phyloP scores from a whole-genome alignment of 2,888 invertebrate genomes.

The Pollenia labialis region DNA sequence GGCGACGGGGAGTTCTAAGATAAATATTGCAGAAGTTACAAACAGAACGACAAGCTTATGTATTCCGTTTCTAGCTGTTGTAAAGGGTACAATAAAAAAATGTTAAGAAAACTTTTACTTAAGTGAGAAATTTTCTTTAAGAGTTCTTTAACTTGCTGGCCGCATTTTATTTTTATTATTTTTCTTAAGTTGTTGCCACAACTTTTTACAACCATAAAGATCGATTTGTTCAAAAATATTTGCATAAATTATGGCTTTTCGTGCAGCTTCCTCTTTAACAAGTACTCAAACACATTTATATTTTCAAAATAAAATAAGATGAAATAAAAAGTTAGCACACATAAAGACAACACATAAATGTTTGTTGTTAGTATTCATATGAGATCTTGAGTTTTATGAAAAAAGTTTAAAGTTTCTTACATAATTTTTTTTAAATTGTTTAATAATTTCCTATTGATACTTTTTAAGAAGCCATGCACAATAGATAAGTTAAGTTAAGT shows the following conservation, averaged over 20 bases:
- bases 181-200: constrained; percentile 43
- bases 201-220: constrained; percentile 66
- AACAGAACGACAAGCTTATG: too few relatives aligned
- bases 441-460: background rate
- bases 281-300: constrained; percentile 9
- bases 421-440: background rate
- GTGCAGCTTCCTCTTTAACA: constrained; percentile 7
- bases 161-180: constrained; percentile 41
- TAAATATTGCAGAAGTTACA: too few relatives aligned
- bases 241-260: constrained; percentile 60
- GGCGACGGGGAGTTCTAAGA: too few relatives aligned
- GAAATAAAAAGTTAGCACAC: background rate
- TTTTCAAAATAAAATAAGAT: background rate
- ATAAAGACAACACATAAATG: background rate
- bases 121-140: constrained; percentile 56
- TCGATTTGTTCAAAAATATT: constrained; percentile 69
- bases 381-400: constrained; percentile 4
- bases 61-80: too few relatives aligned
- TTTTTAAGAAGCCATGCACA: too few relatives aligned
- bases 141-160: constrained; percentile 48
- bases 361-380: background rate
- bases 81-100: background rate
- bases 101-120: constrained; percentile 43
- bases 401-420: constrained; percentile 2
- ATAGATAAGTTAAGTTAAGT: too few relatives aligned